These are phyloP conservation scores for Notolepis coatsorum DNA, from an alignment of 2,797 vertebrate genomes.

Conservation along the genomic window DNA sequence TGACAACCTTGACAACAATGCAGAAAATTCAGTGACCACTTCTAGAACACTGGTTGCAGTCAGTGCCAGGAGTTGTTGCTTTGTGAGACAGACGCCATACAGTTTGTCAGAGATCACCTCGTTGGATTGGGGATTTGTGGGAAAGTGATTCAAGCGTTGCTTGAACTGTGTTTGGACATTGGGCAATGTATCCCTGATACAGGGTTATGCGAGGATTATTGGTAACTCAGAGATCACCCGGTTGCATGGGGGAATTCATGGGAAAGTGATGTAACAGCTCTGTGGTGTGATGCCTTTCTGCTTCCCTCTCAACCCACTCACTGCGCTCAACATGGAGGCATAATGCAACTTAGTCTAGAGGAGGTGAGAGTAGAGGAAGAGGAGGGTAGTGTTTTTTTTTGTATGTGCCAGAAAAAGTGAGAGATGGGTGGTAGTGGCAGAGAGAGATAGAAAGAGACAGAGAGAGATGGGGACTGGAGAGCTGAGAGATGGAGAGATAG, in stretches of 20 bases:
- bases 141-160: no score
- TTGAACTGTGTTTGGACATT: no score
- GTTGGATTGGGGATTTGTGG: no score
- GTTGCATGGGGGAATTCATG: conserved; percentile 68
- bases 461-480: neutral
- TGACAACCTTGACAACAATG: no score
- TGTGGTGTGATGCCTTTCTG: conserved; percentile 67
- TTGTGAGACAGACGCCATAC: no score
- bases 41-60: no score
- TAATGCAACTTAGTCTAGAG: conserved; percentile 46
- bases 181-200: no score
- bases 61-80: no score
- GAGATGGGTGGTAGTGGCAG: conserved; percentile 17
- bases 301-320: conserved; percentile 59
- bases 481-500: conserved; percentile 14
- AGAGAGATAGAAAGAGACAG: conserved; percentile 1
- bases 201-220: no score
- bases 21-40: no score
- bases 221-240: conserved; percentile 56
- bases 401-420: conserved; percentile 17
- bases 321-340: conserved; percentile 52
- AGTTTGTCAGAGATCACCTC: no score
- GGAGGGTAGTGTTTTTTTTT: conserved; percentile 7
- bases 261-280: conserved; percentile 72
- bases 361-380: conserved; percentile 1